These are phyloP conservation scores for Uloborus plumipes DNA, from an alignment of 2,888 invertebrate genomes.

Conservation along the genomic window DNA sequence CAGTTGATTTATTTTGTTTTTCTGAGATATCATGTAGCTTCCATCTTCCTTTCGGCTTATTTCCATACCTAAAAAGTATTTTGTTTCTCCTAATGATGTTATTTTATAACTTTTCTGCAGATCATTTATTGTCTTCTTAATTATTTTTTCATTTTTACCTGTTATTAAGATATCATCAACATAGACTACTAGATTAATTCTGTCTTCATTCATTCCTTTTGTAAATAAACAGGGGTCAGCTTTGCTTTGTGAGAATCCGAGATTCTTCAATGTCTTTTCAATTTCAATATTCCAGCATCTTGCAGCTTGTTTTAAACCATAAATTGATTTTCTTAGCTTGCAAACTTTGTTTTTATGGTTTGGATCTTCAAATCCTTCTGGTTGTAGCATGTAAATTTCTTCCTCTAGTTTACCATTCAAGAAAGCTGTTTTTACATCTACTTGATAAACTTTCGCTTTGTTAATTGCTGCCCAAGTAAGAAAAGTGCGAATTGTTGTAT, in stretches of 20 bases:
- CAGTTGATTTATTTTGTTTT: no score
- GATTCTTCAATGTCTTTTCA: background rate
- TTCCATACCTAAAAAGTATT: no score
- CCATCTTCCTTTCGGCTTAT: no score
- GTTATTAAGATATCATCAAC: no score
- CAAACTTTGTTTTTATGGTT: background rate
- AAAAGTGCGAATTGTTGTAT: slow-evolving; percentile 2
- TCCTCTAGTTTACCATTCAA: background rate
- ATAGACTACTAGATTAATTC: no score
- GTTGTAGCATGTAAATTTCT: background rate
- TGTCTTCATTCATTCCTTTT: background rate
- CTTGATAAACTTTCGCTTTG: background rate
- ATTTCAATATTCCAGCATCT: background rate
- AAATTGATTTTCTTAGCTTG: background rate
- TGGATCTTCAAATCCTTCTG: background rate
- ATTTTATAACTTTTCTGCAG: no score
- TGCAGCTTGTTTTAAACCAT: background rate
- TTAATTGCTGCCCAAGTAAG: background rate
- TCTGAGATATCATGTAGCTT: no score
- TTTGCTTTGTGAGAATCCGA: background rate
- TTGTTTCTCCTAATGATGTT: no score
- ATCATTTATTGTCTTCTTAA: no score
- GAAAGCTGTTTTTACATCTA: background rate
- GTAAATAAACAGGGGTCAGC: background rate
- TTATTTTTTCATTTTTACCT: no score